A percentile compares a stretch with the other conserved stretches of the same genome.
phyloP scores from a whole-genome alignment of 2,797 vertebrate genomes.

The Salarias fasciatus region DNA sequence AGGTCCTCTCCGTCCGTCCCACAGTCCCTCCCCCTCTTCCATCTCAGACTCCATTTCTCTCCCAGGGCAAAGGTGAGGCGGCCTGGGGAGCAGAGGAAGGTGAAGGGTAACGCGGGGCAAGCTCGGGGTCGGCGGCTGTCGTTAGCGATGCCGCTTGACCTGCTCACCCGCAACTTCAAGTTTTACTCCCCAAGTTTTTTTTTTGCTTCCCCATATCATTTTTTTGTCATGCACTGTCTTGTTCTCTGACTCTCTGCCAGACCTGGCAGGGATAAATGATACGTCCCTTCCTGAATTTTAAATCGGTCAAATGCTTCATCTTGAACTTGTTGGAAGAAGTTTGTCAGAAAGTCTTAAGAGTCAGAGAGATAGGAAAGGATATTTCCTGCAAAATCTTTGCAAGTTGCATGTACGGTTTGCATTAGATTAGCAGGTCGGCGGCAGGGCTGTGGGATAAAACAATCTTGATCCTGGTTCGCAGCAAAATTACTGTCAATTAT shows the following conservation, averaged over 20 bases:
- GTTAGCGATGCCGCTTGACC: conserved; percentile 76
- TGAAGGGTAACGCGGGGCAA: conserved; percentile 65
- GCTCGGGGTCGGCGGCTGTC: conserved; percentile 62
- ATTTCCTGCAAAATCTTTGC: neutral
- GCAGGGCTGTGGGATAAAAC: no score
- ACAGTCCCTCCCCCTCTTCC: conserved; percentile 31
- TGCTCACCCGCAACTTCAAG: conserved; percentile 67
- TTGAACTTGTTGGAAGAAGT: conserved; percentile 40
- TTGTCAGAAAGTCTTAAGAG: conserved; percentile 38
- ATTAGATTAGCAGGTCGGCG: no score
- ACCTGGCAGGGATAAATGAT: conserved; percentile 45
- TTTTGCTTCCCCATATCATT: conserved; percentile 21
- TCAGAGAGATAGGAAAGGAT: conserved; percentile 14
- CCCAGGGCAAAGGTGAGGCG: conserved; percentile 80
- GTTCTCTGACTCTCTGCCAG: conserved; percentile 30
- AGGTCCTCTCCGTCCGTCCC: conserved; percentile 44
- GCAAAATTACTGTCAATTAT: no score
- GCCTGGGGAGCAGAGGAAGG: conserved; percentile 70
- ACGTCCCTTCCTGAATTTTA: conserved; percentile 64
- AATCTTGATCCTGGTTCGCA: no score
- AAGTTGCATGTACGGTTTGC: neutral
- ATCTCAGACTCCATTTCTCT: conserved; percentile 69
- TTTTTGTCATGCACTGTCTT: conserved; percentile 39
- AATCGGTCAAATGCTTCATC: conserved; percentile 46
- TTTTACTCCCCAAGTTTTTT: conserved; percentile 63